Evolutionary conservation across 2,888 invertebrate genomes (phyloP), one percentile per base, ranked within the genome.

Genomic region (Drosophila neotestacea): DNA sequence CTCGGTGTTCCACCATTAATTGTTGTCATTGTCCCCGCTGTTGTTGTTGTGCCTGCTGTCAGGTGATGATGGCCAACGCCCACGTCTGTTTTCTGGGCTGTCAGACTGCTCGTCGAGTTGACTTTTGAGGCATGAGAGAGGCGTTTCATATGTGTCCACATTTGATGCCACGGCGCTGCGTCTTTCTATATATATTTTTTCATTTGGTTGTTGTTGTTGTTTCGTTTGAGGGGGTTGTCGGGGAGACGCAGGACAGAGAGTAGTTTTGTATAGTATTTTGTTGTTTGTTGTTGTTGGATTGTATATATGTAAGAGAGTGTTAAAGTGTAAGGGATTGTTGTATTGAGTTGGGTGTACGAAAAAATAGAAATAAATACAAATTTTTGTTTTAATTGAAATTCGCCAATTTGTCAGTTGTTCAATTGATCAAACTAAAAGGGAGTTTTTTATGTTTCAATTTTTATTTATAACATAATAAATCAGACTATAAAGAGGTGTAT

Each of bases 91-190:
- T 91, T 91, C 73, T 90, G 91, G 44, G 90, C 85, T 61, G 91
- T 91, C 86, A 91, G 81, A 59, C 91, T 92, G 81, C 73, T 91
- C 61, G 91, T 90, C 54, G 90, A 90, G 80, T 91, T 91, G 79
- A 92, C 91, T 89, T 91, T 91, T 70, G 91, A 91, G 88, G 91
- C 90, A 79, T 91, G 90, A 61, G 91, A 92, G 70, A 92, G 88
- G 79, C 91, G 91, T 85, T 92, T 91, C 92, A 91, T 91, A 73
- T 91, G 92, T 66, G 91, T 91, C 91, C 91, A 91, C 77, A 92
- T 91, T 77, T 91, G 91, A 89, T 92, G 92, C 91, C 91, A 91
- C 39, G 91, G 91, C 80, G 90, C 91, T 75, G 85, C 85, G 65
- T 91, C 91, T 90, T 91, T 91, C 90, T 91, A 88, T 80, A 85